Evolutionary conservation across 2,888 invertebrate species (phyloP).

Genomic region (Leptopilina syphax): DNA sequence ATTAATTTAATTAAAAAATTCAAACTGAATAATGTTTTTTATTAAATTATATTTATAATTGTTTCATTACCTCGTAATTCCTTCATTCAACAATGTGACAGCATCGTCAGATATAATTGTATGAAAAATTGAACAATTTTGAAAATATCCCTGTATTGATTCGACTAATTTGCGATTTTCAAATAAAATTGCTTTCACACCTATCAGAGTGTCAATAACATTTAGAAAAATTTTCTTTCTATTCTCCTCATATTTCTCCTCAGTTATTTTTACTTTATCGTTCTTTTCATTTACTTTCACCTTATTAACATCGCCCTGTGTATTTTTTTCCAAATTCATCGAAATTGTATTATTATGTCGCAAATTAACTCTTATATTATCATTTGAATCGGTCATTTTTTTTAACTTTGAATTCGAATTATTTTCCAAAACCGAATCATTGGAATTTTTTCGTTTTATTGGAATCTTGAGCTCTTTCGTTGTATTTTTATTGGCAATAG

Average conservation of each 20-base stretch:
- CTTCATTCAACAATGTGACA: constrained; percentile 8
- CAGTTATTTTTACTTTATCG: not conserved
- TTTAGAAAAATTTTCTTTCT: not conserved
- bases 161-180: constrained; percentile 38
- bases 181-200: constrained; percentile 29
- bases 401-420: not conserved
- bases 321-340: not conserved
- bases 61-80: constrained; percentile 25
- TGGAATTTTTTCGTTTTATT: not conserved
- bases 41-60: not conserved
- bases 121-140: constrained; percentile 6
- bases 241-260: not conserved
- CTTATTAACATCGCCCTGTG: not conserved
- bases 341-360: not conserved
- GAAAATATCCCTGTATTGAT: constrained; percentile 13
- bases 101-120: constrained; percentile 4
- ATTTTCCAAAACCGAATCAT: not conserved
- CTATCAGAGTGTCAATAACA: constrained; percentile 24
- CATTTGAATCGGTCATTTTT: not conserved
- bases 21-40: not conserved
- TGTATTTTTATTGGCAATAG: not conserved
- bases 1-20: too few relatives aligned
- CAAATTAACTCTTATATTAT: not conserved
- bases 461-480: not conserved
- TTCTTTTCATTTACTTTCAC: not conserved